These are phyloP conservation scores for Limosa lapponica DNA, from an alignment of 2,797 vertebrate species.

Conservation along the genomic window DNA sequence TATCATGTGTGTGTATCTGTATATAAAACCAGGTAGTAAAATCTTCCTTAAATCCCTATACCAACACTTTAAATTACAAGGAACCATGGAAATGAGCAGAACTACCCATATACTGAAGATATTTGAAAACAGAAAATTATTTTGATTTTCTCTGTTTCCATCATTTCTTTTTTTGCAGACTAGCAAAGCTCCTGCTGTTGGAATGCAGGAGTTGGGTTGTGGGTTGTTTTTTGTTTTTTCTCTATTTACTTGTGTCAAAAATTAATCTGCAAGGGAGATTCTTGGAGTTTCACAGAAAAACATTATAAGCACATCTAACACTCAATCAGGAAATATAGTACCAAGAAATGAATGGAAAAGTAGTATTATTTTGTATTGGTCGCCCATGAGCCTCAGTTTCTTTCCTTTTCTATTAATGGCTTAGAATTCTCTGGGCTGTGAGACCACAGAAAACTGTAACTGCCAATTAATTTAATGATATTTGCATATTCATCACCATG, in stretches of 20 bases:
- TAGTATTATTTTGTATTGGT: not conserved
- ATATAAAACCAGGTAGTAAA: not conserved
- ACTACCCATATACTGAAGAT: not conserved
- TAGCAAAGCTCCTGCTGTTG: not conserved
- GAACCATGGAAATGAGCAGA: not conserved
- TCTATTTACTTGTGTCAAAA: not conserved
- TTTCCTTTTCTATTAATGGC: not conserved
- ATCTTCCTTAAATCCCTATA: not conserved
- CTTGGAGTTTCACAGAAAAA: not conserved
- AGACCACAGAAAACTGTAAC: not conserved
- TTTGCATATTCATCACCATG: not conserved
- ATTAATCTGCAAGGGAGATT: not conserved
- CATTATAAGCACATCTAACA: accelerated
- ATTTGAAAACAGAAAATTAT: not conserved
- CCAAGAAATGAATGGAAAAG: not conserved
- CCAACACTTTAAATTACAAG: accelerated
- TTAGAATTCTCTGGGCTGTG: not conserved
- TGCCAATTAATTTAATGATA: not conserved
- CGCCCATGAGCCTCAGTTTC: not conserved
- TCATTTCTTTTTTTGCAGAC: not conserved
- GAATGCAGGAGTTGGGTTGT: not conserved
- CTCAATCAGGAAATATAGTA: not conserved
- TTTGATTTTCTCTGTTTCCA: not conserved
- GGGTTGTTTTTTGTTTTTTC: not conserved
- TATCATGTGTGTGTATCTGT: accelerated